Percentiles rank a stretch among this genome's conserved stretches.
Conservation (phyloP, 1,140 invertebrate genomes). For the Eueides isabella region DNA sequence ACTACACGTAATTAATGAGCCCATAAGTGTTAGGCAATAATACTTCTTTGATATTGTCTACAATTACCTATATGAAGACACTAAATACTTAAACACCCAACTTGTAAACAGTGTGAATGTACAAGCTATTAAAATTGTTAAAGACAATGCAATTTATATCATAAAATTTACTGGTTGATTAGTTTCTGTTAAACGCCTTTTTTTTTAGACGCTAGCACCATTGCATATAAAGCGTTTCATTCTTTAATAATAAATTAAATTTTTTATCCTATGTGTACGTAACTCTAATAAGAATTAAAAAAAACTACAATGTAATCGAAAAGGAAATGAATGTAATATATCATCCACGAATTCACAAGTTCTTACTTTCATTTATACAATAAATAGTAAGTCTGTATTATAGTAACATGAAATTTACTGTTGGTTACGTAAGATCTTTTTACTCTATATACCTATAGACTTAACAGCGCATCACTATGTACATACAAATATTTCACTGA, state of each 20-base stretch:
- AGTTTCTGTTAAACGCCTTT: background rate
- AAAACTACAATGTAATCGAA: background rate
- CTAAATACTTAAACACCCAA: constrained; percentile 15
- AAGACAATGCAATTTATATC: background rate
- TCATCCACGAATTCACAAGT: background rate
- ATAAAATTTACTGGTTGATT: background rate
- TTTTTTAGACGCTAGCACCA: background rate
- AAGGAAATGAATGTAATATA: background rate
- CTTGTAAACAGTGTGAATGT: constrained; percentile 9
- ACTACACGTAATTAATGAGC: constrained; percentile 44
- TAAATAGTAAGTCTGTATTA: background rate
- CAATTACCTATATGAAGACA: constrained; percentile 11
- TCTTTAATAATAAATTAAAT: background rate
- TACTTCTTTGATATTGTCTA: constrained; percentile 20
- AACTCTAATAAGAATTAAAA: background rate
- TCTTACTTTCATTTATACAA: background rate
- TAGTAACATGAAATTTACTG: background rate
- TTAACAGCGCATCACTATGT: background rate
- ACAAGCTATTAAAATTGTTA: background rate
- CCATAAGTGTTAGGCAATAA: constrained; percentile 42
- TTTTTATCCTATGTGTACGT: no score
- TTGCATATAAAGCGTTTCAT: no score
- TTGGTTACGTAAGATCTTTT: background rate
- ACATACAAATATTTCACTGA: background rate
- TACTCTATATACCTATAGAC: background rate